Base-by-base conservation (phyloP, 2,888 invertebrate genomes). In the Julus scandinavius region DNA sequence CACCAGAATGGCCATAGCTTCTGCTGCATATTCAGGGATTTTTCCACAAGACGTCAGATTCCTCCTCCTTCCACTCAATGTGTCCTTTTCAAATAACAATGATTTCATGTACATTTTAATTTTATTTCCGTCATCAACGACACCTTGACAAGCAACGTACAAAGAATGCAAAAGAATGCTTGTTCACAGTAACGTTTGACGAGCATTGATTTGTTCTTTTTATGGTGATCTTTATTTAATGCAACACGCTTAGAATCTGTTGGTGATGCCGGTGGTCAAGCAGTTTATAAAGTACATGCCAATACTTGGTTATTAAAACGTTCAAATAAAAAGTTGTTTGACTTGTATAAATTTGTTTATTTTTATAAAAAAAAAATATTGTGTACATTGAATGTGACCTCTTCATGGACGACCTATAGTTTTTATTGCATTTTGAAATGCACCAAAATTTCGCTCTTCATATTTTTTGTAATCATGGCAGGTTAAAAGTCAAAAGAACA, bases 291-390 rank as follows among this genome's bases (percentile, higher is more conserved):
- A 29, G 29, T 29, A 40, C 80, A 80, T 80, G 9, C 80, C 80
- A 80, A 40, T 80, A 80, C 80, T 80, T 80, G 80, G 80, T 80
- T 80, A 80, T 80, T 80, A 80, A 80, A 80, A 80, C 38, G 80
- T 80, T 80, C 38, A 80, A 80, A 40, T 29, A 29, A 38, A 80
- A 80, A 80, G 15, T 13, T 38, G 13, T 38, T 13, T 80, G 80
- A 13, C 38, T 80, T 29, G 2, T 11, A 29, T 80, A 38, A 45
- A 45, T 45, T 2, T 45, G 45, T 45, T 45, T 0, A 45, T 45
- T 45, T 7, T 45, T 7, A 45, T 7, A 45, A 45, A 45, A 45
- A 45, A 45, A 7, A 45, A 5, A 29, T 29, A 29, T 29, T 29
- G 29, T 29, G 29, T 45, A 2, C 45, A 1, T 45, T 45, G 6